These are phyloP conservation scores for Nyctibius grandis DNA, from an alignment of 2,797 vertebrate species.

Conservation along the genomic window DNA sequence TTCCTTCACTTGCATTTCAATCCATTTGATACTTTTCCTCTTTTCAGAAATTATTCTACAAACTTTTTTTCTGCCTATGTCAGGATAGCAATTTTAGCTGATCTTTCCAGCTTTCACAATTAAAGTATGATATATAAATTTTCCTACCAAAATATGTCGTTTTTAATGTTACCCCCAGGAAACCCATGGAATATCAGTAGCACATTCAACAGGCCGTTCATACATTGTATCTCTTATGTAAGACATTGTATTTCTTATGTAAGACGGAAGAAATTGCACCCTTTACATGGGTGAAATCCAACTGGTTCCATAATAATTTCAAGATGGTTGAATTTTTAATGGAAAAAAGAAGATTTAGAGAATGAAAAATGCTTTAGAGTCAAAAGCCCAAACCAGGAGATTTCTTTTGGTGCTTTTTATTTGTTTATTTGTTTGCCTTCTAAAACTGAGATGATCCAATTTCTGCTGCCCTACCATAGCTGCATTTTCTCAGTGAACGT, in stretches of 20 bases:
- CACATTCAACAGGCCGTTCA: not conserved
- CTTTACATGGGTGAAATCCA: not conserved
- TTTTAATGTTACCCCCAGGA: not conserved
- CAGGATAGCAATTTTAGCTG: not conserved
- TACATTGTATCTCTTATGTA: no score
- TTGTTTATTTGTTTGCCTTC: not conserved
- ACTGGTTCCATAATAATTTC: not conserved
- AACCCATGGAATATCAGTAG: not conserved
- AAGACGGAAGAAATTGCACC: not conserved
- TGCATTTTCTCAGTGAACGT: not conserved
- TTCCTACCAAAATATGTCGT: not conserved
- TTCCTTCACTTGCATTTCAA: not conserved
- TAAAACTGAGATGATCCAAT: not conserved
- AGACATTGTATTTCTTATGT: not conserved
- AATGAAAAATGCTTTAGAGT: not conserved
- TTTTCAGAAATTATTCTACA: not conserved
- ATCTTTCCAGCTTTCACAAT: not conserved
- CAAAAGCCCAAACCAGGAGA: not conserved
- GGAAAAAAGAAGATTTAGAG: not conserved
- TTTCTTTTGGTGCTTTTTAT: not conserved
- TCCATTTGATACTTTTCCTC: not conserved
- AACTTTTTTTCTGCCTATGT: not conserved
- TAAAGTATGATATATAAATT: not conserved
- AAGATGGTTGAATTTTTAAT: not conserved
- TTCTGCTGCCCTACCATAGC: not conserved